Evolutionary conservation across 1,140 invertebrate species (phyloP).

Genomic region (Delia radicum): DNA sequence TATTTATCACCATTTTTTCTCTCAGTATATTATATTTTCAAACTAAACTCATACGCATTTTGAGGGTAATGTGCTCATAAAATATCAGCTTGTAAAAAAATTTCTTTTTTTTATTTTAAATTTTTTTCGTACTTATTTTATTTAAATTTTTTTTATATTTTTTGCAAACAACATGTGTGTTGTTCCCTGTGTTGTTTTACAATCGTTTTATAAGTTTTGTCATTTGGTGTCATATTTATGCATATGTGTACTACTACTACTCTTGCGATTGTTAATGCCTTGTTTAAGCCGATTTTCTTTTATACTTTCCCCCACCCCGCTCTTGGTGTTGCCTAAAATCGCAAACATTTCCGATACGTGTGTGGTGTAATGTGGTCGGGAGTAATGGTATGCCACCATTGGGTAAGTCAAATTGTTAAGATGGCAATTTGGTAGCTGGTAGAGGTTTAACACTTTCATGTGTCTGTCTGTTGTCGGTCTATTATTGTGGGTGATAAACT

Average conservation of each 20-base stretch:
- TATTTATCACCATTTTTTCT: not conserved
- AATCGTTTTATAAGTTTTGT: not conserved
- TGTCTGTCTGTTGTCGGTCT: not conserved
- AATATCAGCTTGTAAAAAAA: conserved; percentile 13
- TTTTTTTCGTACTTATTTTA: not conserved
- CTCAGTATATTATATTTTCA: not conserved
- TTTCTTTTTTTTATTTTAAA: not conserved
- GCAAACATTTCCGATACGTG: not conserved
- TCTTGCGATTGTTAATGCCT: not conserved
- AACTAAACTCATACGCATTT: not conserved
- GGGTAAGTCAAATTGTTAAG: not conserved
- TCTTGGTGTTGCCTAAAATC: not conserved
- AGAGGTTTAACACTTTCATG: too few relatives aligned
- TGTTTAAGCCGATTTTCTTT: conserved; percentile 19
- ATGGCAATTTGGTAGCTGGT: not conserved
- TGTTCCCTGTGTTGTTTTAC: not conserved
- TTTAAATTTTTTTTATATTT: not conserved
- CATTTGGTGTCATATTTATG: conserved; percentile 20
- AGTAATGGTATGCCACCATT: too few relatives aligned
- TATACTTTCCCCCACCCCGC: too few relatives aligned
- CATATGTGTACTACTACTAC: too few relatives aligned
- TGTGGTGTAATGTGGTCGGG: too few relatives aligned
- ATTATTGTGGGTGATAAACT: conserved; percentile 8
- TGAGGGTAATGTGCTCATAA: conserved; percentile 18
- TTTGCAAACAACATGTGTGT: not conserved